A percentile compares a stretch with the other conserved stretches of the same genome.
phyloP scores from a whole-genome alignment of 2,888 invertebrate genomes.

The Rhaphigaster nebulosa region DNA sequence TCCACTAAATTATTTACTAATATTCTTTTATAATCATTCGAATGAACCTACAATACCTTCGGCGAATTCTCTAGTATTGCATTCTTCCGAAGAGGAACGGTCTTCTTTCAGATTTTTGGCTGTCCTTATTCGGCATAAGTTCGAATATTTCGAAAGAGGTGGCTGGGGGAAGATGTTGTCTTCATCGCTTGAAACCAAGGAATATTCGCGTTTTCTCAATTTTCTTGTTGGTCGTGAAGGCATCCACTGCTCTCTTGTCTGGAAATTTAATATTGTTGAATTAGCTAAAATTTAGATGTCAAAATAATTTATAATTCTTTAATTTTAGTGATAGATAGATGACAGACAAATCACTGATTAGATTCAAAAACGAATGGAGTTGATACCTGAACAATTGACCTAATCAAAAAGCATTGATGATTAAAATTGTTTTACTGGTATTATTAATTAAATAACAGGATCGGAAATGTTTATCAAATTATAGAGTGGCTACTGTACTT shows the following conservation, averaged over 20 bases:
- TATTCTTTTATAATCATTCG: neutral
- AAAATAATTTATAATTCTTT: neutral
- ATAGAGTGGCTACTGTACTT: too few species aligned
- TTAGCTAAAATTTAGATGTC: neutral
- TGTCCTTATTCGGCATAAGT: neutral
- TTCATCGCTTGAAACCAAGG: constrained; percentile 25
- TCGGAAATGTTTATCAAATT: too few species aligned
- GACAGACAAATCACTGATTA: neutral
- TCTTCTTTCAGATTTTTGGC: neutral
- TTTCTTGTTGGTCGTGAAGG: constrained; percentile 11
- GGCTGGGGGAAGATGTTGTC: neutral
- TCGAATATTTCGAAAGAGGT: constrained; percentile 30
- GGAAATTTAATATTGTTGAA: neutral
- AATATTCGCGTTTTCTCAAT: constrained; percentile 2
- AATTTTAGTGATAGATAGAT: neutral
- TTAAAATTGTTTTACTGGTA: too few species aligned
- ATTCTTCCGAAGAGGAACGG: neutral
- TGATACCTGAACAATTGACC: too few species aligned
- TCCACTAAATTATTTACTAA: too few species aligned
- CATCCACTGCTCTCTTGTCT: constrained; percentile 38
- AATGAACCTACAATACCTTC: constrained; percentile 1
- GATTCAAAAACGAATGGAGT: too few species aligned
- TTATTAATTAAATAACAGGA: too few species aligned
- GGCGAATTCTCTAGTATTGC: neutral
- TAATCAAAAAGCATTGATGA: too few species aligned